Evolutionary conservation across 2,113 vertebrate species (phyloP).

Genomic region (Podilymbus podiceps): DNA sequence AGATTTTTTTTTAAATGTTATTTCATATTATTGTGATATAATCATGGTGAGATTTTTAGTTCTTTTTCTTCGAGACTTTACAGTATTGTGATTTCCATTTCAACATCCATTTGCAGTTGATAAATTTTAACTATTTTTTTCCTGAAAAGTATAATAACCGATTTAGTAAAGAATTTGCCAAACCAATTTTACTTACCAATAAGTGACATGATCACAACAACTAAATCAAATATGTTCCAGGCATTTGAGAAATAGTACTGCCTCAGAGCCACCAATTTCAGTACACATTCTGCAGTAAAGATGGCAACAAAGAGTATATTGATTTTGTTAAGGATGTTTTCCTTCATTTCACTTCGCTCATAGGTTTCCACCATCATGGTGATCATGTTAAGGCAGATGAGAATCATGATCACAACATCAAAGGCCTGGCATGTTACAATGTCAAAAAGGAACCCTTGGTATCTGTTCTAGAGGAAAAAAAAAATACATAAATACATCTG

Average conservation of each 20-base stretch:
- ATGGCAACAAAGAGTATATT: conserved; percentile 72
- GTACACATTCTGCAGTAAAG: conserved; percentile 72
- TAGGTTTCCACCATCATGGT: conserved; percentile 78
- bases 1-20: neutral
- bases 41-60: rapidly evolving
- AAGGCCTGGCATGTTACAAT: conserved; percentile 69
- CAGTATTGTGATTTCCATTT: neutral
- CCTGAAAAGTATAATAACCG: neutral
- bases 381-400: conserved; percentile 81
- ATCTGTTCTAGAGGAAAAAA: conserved; percentile 69
- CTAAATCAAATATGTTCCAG: conserved; percentile 80
- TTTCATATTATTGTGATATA: neutral
- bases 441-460: conserved; percentile 74
- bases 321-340: conserved; percentile 62
- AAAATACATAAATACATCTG: neutral
- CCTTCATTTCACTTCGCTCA: conserved; percentile 53
- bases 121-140: neutral
- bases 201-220: conserved; percentile 74
- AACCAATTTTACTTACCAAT: conserved; percentile 58
- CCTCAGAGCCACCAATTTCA: conserved; percentile 74
- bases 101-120: neutral
- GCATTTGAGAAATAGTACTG: conserved; percentile 77
- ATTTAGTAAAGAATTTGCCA: neutral
- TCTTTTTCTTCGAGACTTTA: neutral
- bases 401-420: conserved; percentile 70